Base-by-base conservation (phyloP, 2,797 vertebrate genomes). In the Cynodonichthys magdalenae region DNA sequence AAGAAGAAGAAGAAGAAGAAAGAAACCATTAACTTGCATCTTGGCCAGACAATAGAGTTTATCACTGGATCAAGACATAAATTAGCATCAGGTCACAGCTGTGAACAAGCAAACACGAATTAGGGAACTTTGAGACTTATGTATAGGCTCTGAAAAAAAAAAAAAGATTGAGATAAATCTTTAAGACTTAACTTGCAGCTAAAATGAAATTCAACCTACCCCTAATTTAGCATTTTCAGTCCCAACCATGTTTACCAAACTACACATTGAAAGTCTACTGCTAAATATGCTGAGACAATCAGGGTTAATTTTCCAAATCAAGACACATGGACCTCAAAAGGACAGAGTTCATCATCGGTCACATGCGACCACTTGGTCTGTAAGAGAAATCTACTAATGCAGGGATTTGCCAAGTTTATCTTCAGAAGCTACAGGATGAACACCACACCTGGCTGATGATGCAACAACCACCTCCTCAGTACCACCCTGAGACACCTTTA, bases 211-310 rank as follows among this genome's bases (percentile, higher is more conserved):
- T 11, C 36, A 14, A 39, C 36, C 11, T 11, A 12, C 12, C 1
- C n/a, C 9, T 4, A 3, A 3, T 4, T 17, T 12, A 10, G 55
- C 45, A 5, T 24, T 53, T n/a, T 15, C 11, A 18, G 44, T 3
- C 24, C 24, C n/a, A 51, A 36, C 67, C 4, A 64, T 10, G 15
- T 12, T 7, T 27, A 29, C 31, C 18, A 47, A 6, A 46, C 24
- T 34, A 47, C 2, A 41, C 6, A n/a, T 61, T 45, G 6, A 15
- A 36, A 34, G 41, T 3, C 19, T 34, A 2, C 7, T 12, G 24
- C 60, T 52, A 55, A 64, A 74, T 42, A 48, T 53, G 59, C 20
- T 7, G 11, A 74, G 73, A 63, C 79, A 59, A 69, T 45, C 11
- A 5, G 24, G 71, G 68, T 34, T 79, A 68, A 75, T 48, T 17